Evolutionary conservation across 2,113 vertebrate species (phyloP), one percentile per base, ranked within the genome.

Genomic region (Helogale parvula): DNA sequence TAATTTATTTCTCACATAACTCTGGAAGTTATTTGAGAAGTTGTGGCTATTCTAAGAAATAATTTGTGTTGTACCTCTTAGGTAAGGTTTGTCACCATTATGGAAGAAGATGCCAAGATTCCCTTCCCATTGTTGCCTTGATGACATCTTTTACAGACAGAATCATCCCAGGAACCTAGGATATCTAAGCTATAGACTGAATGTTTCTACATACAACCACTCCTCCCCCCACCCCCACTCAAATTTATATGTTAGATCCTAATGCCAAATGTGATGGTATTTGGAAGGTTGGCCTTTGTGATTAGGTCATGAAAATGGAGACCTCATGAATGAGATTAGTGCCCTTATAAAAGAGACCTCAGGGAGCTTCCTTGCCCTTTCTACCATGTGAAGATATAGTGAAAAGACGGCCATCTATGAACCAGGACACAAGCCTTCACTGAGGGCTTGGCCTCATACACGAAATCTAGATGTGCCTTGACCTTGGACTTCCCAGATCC

Each of bases 211-310:
- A 77, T 25, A 77, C 45, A 5, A 11, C n/a, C 29, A 47, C 50
- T 45, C 5, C 35, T 7, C 11, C 0, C 2, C 17, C 11, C 0
- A 1, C 17, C 10, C 8, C 33, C 16, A 3, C 14, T 9, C 7
- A 52, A 15, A 89, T 50, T 69, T 41, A 63, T 57, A 41, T 41
- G 19, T 14, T 69, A 77, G 77, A 68, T 33, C 7, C 2, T 82
- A 57, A 35, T 23, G 14, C 7, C 57, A 25, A 68, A 57, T 33
- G 38, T 76, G 50, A 38, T 84, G 31, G 11, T 50, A 41, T 63
- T 66, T 60, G 41, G 11, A 60, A 10, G 47, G 33, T 77, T 50
- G 10, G 5, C 13, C 38, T 27, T 93, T 89, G 38, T 83, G n/a
- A 35, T 77, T 68, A 15, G 14, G 9, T 57, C 15, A n/a, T 60